Conservation (phyloP, 2,797 vertebrate genomes). For the Enteromius viviparus region DNA sequence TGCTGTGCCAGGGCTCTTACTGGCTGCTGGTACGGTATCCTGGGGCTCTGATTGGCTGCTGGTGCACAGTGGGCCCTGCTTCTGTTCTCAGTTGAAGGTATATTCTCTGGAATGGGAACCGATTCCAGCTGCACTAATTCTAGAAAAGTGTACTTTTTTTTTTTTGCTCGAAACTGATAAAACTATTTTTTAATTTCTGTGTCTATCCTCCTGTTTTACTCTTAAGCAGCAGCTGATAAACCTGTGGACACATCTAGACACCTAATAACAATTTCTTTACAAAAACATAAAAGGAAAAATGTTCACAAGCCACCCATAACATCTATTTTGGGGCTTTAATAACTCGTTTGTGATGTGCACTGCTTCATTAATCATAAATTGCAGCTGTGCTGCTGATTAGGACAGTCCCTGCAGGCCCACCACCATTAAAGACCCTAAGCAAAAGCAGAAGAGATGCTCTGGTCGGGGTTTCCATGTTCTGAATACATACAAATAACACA, state of each 20-base stretch:
- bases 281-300: slow-evolving; percentile 24
- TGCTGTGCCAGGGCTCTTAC: slow-evolving; percentile 45
- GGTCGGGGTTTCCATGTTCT: slow-evolving; percentile 39
- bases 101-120: slow-evolving; percentile 15
- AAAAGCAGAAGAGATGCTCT: slow-evolving; percentile 53
- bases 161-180: too few relatives aligned
- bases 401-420: slow-evolving; percentile 28
- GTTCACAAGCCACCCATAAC: slow-evolving; percentile 22
- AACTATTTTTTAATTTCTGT: not conserved
- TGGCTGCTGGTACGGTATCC: slow-evolving; percentile 45
- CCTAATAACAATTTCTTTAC: slow-evolving; percentile 6
- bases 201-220: not conserved
- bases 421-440: slow-evolving; percentile 46
- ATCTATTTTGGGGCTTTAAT: slow-evolving; percentile 51
- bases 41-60: slow-evolving; percentile 53
- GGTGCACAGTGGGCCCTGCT: slow-evolving; percentile 38
- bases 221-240: not conserved
- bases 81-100: slow-evolving; percentile 38
- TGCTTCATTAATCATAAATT: slow-evolving; percentile 57
- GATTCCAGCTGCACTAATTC: not conserved
- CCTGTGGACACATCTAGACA: not conserved
- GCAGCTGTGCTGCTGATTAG: slow-evolving; percentile 47
- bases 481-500: slow-evolving; percentile 58
- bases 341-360: slow-evolving; percentile 47
- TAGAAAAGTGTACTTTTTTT: not conserved